phyloP scores from a whole-genome alignment of 2,888 invertebrate species.

The Xylota sylvarum region DNA sequence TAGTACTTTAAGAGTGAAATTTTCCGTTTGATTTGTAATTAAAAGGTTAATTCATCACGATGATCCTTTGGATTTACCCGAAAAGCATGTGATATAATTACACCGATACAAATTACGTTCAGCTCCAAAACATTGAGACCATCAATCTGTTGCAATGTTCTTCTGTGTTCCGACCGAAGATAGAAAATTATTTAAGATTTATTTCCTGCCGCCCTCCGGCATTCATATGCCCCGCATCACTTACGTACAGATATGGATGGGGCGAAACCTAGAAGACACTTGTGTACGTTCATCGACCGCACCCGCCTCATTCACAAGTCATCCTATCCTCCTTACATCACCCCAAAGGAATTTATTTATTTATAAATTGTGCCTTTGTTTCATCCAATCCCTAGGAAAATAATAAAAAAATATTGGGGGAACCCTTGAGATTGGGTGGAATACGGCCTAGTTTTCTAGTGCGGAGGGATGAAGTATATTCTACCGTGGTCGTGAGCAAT shows the following conservation, averaged over 20 bases:
- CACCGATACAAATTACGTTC: constrained; percentile 58
- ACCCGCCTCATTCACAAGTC: constrained; percentile 64
- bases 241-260: constrained; percentile 24
- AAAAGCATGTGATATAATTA: constrained; percentile 24
- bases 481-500: constrained; percentile 47
- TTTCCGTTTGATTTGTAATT: constrained; percentile 40
- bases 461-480: constrained; percentile 18
- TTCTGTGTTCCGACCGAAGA: constrained; percentile 34
- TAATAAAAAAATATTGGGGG: constrained; percentile 60
- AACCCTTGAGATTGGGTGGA: constrained; percentile 58
- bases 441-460: constrained; percentile 31
- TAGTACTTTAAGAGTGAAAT: constrained; percentile 11
- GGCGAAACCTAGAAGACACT: constrained; percentile 44
- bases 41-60: constrained; percentile 52
- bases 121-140: constrained; percentile 42
- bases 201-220: constrained; percentile 35
- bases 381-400: constrained; percentile 50
- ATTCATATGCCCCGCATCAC: constrained; percentile 41
- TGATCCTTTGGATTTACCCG: constrained; percentile 18
- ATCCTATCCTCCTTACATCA: constrained; percentile 37
- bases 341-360: constrained; percentile 68
- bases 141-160: constrained; percentile 63
- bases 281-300: constrained; percentile 57
- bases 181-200: constrained; percentile 66
- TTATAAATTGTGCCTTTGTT: constrained; percentile 71